Base-by-base conservation (phyloP, 1,140 invertebrate genomes). In the Drosophila nigromelanica region DNA sequence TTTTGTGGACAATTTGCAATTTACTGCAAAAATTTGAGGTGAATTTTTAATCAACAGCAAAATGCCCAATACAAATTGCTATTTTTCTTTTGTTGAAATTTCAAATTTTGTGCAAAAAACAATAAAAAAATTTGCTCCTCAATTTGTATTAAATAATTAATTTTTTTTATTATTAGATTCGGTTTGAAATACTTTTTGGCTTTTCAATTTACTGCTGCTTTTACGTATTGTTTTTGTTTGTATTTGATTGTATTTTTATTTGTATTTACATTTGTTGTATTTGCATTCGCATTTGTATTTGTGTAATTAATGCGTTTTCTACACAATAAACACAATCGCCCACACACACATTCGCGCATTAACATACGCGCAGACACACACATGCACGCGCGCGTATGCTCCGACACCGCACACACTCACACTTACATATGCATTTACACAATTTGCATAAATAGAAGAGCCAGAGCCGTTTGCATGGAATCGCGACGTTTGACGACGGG, bases 241-340 rank as follows among this genome's bases (percentile, higher is more conserved):
- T 70, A 55, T 74, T 70, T 74, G 80, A 72, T 72, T 72, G 69
- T 72, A 71, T 80, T 74, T 85, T 71, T 78, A 72, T 86, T 81
- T 86, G 63, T 87, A 76, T 86, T 86, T 86, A 73, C 55, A 68
- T 73, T 58, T 62, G 35, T 75, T 80, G 63, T 73, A 74, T 78
- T 80, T 85, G 59, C 21, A 64, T 77, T 85, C 51, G 56, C 63
- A 64, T 73, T 78, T 85, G 80, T 76, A 68, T 83, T 73, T 74
- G 67, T 85, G 80, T 62, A 81, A 81, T 86, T 87, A 87, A 87
- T 87, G 82, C 82, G 77, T 79, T 86, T 87, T 78, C 71, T 10
- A 35, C 71, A 81, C 82, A 86, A 86, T 83, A 81, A 69, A 76
- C 52, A 69, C 74, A 48, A 66, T 78, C 60, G 73, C 67, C 62